Conservation (phyloP, 2,888 invertebrate species). For the Coelinius sp. region DNA sequence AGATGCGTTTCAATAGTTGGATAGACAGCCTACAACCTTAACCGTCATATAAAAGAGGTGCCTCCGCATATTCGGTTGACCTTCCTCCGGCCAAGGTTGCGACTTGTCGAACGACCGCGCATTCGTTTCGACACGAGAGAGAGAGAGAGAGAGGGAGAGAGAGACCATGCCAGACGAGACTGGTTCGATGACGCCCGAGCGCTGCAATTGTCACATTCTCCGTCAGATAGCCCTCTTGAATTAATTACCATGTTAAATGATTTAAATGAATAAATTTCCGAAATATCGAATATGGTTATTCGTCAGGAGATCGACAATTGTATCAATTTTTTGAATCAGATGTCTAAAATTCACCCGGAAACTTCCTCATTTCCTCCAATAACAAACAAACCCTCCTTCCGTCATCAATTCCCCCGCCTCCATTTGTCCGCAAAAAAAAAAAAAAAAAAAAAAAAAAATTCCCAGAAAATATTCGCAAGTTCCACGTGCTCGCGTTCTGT, state of each 20-base stretch:
- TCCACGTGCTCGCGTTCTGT: background rate
- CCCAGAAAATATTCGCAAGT: background rate
- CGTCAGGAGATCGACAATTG: too few species aligned
- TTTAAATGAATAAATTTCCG: too few species aligned
- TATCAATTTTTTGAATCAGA: too few species aligned
- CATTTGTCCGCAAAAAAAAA: background rate
- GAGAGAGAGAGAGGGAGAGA: background rate
- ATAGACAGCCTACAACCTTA: conserved; percentile 25
- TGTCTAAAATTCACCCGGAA: too few species aligned
- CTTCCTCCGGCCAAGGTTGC: conserved; percentile 59
- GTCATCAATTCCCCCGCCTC: conserved; percentile 17
- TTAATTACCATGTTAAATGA: too few species aligned
- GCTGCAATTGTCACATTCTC: conserved; percentile 2
- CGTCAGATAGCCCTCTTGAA: background rate
- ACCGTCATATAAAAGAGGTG: conserved; percentile 35
- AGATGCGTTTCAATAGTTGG: background rate
- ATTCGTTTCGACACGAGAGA: conserved; percentile 48
- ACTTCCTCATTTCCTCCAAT: background rate
- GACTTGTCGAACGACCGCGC: conserved; percentile 55
- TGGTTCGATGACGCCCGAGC: conserved; percentile 51
- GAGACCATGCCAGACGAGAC: conserved; percentile 47
- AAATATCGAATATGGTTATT: too few species aligned
- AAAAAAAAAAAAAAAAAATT: background rate
- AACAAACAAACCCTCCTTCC: background rate
- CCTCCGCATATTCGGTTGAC: conserved; percentile 45